These are phyloP conservation scores for Hydrolagus colliei DNA, from an alignment of 2,797 vertebrate species.

Conservation along the genomic window DNA sequence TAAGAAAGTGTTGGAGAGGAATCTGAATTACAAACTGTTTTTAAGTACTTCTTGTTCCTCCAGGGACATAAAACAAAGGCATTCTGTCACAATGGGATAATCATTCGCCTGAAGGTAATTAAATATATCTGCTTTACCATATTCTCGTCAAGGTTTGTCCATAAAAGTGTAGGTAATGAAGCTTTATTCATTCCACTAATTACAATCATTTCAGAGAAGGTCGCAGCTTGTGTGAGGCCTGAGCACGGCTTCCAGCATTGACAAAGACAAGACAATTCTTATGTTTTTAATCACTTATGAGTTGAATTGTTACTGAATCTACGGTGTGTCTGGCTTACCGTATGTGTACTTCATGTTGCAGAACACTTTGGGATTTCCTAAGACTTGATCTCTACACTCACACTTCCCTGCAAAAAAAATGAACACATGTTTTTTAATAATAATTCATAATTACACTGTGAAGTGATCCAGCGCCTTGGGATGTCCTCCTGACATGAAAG, in stretches of 20 bases:
- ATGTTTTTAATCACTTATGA: background rate
- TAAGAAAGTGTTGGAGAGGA: background rate
- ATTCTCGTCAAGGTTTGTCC: background rate
- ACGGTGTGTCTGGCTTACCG: slow-evolving; percentile 61
- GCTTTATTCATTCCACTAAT: background rate
- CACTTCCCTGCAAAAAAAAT: slow-evolving; percentile 76
- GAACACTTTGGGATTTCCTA: slow-evolving; percentile 83
- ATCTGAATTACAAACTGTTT: background rate
- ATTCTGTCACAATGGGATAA: background rate
- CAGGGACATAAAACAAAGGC: background rate
- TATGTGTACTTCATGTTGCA: slow-evolving; percentile 89
- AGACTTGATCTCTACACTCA: slow-evolving; percentile 85
- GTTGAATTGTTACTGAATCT: background rate
- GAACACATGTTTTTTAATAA: slow-evolving; percentile 16
- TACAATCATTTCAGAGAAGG: too few species aligned
- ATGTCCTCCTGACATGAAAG: too few species aligned
- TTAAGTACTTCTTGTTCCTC: background rate
- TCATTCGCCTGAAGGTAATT: too few species aligned
- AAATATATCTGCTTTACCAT: too few species aligned
- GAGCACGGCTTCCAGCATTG: background rate
- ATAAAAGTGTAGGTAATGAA: background rate
- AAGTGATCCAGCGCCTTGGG: too few species aligned
- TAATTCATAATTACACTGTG: too few species aligned
- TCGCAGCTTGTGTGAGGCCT: too few species aligned
- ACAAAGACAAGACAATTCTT: background rate